Base-by-base conservation (phyloP, 2,888 invertebrate species). In the Ariolimax columbianus region DNA sequence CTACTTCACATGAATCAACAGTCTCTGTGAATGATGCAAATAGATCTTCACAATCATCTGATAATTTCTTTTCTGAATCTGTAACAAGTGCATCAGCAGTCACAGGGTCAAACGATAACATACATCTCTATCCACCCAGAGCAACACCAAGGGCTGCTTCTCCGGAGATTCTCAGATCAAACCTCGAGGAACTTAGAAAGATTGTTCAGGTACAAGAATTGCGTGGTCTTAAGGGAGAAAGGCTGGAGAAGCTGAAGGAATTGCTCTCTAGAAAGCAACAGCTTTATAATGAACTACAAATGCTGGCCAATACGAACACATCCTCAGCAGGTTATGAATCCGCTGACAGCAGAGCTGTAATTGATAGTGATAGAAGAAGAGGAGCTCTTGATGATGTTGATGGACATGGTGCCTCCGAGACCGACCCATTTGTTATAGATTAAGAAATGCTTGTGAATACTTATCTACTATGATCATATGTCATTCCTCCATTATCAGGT, bases 191-290 rank as follows among this genome's bases (percentile, higher is more conserved):
- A 38, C 33, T 85, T 23, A 75, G 72, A 40, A 77, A 77, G 47
- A 40, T 85, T n/a, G 33, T 85, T 26, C 63, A 33, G 33, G 36
- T 51, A 0, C 85, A 85, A 43, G 77, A 82, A 72, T 6, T 33
- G 0, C 36, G 30, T 26, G 85, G 85, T 23, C 63, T 85, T 7
- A 66, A 77, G 23, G 85, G 85, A 38, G 82, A 80, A 7, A 66
- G 85, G 26, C 63, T 85, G n/a, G 78, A 85, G 38, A 85, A 85
- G 70, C 38, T 85, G 26, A 85, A 78, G 59, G 78, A 77, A 33
- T 38, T 85, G 40, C 70, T 85, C 0, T 17, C 9, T 4, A 63
- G 55, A 43, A 85, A 85, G 55, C 77, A 81, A 43, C 70, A 77
- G 55, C 63, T 43, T 40, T 78, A 72, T 26, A 73, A 40, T 30